A percentile compares a stretch with the other conserved stretches of the same genome.
Evolutionary conservation across 2,888 invertebrate species (phyloP).

Genomic region (Morinoia aosen): DNA sequence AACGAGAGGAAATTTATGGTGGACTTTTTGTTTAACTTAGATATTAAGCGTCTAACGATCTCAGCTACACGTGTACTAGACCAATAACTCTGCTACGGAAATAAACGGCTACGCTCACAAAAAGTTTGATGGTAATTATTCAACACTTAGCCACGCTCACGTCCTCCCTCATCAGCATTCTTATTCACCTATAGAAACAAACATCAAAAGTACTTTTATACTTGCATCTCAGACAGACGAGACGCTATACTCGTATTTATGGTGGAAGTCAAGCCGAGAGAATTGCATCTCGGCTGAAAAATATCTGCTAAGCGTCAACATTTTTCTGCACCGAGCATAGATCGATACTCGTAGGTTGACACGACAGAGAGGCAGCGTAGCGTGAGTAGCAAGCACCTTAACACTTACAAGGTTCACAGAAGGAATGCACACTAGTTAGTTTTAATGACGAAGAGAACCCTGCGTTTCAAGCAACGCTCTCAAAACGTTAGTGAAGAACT

Average conservation of each 20-base stretch:
- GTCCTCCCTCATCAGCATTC: background rate
- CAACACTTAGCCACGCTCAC: background rate
- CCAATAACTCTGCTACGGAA: background rate
- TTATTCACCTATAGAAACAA: background rate
- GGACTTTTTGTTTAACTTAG: background rate
- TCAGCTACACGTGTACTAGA: background rate
- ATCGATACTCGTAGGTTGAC: background rate
- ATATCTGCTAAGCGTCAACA: background rate
- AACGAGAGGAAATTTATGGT: background rate
- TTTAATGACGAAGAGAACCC: background rate
- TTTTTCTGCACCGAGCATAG: background rate
- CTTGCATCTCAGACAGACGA: background rate
- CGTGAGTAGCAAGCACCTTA: constrained; percentile 12
- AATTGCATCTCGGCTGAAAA: background rate
- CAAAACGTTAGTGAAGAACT: constrained; percentile 21
- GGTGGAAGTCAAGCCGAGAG: background rate
- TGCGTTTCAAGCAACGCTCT: background rate
- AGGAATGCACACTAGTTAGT: background rate
- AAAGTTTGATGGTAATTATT: background rate
- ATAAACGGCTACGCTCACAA: background rate
- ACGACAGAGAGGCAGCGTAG: background rate
- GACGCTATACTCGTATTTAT: background rate
- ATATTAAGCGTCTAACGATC: background rate
- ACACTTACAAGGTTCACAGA: background rate
- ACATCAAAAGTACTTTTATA: background rate